phyloP scores from a whole-genome alignment of 2,113 vertebrate genomes.

The Hemibagrus wyckioides region DNA sequence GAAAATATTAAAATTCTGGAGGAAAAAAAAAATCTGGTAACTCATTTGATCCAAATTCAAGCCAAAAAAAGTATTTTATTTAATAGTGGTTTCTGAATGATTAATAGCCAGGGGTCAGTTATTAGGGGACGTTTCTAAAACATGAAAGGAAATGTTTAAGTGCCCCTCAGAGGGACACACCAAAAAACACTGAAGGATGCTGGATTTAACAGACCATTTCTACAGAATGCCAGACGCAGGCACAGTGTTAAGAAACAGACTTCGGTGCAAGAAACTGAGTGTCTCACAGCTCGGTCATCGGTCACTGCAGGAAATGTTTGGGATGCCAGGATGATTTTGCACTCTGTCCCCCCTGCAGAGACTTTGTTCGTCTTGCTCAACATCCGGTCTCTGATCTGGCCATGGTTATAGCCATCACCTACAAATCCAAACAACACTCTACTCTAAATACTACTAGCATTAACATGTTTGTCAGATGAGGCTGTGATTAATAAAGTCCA shows the following conservation, averaged over 20 bases:
- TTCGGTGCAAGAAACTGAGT: not conserved
- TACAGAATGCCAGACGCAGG: constrained; percentile 69
- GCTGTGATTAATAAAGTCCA: not conserved
- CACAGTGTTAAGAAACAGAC: not conserved
- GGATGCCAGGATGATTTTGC: constrained; percentile 90
- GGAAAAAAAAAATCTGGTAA: no score
- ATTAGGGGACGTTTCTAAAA: not conserved
- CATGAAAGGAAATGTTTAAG: not conserved
- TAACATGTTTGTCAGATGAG: constrained; percentile 49
- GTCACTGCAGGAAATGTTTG: constrained; percentile 94
- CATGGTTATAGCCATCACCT: constrained; percentile 54
- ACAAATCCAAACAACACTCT: not conserved
- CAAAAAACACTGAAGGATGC: not conserved
- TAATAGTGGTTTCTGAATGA: no score
- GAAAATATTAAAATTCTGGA: no score
- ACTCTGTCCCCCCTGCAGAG: constrained; percentile 87
- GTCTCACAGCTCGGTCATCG: constrained; percentile 80
- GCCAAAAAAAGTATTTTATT: no score
- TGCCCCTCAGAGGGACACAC: not conserved
- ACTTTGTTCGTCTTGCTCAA: constrained; percentile 73
- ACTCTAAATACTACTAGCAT: not conserved
- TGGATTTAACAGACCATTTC: not conserved
- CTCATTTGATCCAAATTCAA: no score
- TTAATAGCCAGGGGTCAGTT: not conserved
- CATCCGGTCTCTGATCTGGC: constrained; percentile 47